Base-by-base conservation (phyloP, 2,888 invertebrate species). In the Drosophila anomelani region DNA sequence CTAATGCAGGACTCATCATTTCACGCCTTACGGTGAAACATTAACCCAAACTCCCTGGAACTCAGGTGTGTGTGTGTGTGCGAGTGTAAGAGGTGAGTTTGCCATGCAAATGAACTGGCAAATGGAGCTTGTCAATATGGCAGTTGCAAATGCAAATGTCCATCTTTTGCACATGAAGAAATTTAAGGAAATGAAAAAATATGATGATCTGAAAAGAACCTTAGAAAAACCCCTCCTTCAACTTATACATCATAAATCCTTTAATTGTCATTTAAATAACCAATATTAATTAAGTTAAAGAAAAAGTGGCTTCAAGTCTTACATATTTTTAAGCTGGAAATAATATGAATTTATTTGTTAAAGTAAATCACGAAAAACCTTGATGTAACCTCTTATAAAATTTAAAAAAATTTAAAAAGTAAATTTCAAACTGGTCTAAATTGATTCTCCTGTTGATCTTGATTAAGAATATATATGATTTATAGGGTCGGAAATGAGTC, bases 1-100 rank as follows among this genome's bases (percentile, higher is more conserved):
- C 69, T 86, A 86, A 89, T 86, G 80, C 79, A 80, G 74, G 71
- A 76, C 79, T 68, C 83, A 77, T 83, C 74, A 83, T 85, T 82
- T 87, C 72, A 78, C 85, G 82, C 85, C 88, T 82, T 78, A 64
- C 67, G 75, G 49, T 39, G 46, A 46, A 58, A 34, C 61, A 60
- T 61, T 44, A 23, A 34, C 64, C 46, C 67, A 26, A 43, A 38
- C 32, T 6, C 15, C 46, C 20, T 20, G 39, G 38, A 39, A 12
- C n/a, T 3, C 36, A 17, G 71, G 17, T 32, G 32, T n/a, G 49
- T 9, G 46, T 43, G 43, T 10, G 17, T 17, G 32, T n/a, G 49
- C 6, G 46, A 36, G 43, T 10, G 49, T 12, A 29, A 12, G 29
- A 34, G 64, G 29, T 15, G 29, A 47, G 51, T 61, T 56, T 43